Base-by-base conservation (phyloP, 1,140 invertebrate genomes). In the Adoxophyes honmai region DNA sequence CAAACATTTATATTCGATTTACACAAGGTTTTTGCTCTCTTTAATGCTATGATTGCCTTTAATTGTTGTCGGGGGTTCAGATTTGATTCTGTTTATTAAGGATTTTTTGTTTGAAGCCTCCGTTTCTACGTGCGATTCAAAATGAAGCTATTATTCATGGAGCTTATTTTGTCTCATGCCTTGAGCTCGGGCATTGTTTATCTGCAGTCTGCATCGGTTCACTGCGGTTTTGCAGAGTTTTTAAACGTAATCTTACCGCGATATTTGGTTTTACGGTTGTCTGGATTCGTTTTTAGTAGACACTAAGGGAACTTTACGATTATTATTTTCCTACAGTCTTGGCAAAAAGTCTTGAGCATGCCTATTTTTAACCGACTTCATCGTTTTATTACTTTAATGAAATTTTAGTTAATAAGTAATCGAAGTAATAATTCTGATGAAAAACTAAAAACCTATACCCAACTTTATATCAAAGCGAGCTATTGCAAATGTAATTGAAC, bases 1-100 rank as follows among this genome's bases (percentile, higher is more conserved):
- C 65, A 76, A 76, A 75, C 66, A 75, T 78, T 81, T 73, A 74
- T 75, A 67, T 78, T 75, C 65, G 68, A 75, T 76, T 73, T 67
- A 57, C 59, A 59, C 64, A 61, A 53, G 51, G 37, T 58, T 66
- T 67, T 70, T 56, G 57, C 48, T 52, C 37, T 9, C 48, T 55
- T 65, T 62, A 39, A 57, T 53, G 52, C 35, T 59, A 38, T 65
- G 53, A 63, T 56, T 64, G 53, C 28, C 6, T 28, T 28, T 28
- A 28, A 28, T 28, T 28, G 21, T 28, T 28, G 6, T 28, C 21
- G 58, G 60, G 48, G 42, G 15, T 8, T 42, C 37, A 9, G 18
- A 37, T 33, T 34, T 53, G 44, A 59, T 55, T 55, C 11, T 59
- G 36, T 36, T 58, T 44, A 66, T 66, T 57, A 44, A 8, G 0